Conservation (phyloP, 2,888 invertebrate genomes). For the Chrysodeixis includens region DNA sequence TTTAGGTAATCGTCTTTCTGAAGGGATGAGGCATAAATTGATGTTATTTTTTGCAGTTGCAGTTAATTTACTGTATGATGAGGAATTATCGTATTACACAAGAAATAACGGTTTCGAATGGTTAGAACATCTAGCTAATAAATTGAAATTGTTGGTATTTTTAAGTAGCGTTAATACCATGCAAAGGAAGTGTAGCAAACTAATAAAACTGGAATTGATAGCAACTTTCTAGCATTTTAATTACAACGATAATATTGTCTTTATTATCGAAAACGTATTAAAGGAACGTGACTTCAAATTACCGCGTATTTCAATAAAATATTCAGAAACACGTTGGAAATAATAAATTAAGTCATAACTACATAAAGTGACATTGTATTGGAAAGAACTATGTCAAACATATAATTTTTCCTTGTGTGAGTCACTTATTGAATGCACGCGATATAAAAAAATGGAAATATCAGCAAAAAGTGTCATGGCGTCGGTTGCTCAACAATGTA, state of each 20-base stretch:
- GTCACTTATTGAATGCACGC: conserved; percentile 40
- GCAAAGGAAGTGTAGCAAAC: not conserved
- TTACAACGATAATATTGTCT: not conserved
- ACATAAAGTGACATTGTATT: conserved; percentile 33
- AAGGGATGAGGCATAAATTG: too few species aligned
- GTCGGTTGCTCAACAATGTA: conserved; percentile 47
- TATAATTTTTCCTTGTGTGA: conserved; percentile 48
- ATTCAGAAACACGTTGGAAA: conserved; percentile 1
- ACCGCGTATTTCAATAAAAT: conserved; percentile 16
- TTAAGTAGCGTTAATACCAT: not conserved
- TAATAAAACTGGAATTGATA: not conserved
- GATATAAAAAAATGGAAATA: conserved; percentile 47
- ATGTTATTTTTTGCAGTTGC: too few species aligned
- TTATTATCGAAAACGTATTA: not conserved
- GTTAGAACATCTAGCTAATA: not conserved
- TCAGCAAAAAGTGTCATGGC: conserved; percentile 30
- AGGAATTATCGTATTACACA: too few species aligned
- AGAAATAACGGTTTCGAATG: not conserved
- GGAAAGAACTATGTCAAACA: conserved; percentile 43
- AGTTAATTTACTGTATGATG: too few species aligned
- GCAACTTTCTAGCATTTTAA: not conserved
- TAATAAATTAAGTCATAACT: conserved; percentile 24
- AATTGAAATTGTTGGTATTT: not conserved
- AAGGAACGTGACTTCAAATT: conserved; percentile 35
- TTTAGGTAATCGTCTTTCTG: too few species aligned